A percentile compares a stretch with the other conserved stretches of the same genome.
phyloP scores from a whole-genome alignment of 1,140 invertebrate species.

The Rhopalosiphum padi region DNA sequence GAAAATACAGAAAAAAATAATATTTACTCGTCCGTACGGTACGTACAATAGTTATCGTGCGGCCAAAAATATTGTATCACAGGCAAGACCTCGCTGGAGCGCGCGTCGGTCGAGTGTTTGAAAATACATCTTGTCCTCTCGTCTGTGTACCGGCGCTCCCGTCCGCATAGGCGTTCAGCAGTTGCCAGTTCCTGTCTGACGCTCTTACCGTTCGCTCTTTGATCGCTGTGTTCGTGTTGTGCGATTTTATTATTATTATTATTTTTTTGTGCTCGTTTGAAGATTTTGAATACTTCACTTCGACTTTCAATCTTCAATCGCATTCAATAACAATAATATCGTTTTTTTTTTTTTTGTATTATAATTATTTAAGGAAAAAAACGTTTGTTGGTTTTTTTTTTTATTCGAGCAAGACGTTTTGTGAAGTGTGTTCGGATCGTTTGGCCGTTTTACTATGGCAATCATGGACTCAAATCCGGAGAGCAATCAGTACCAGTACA shows the following conservation, averaged over 20 bases:
- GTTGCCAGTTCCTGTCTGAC: background rate
- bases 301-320: too few relatives aligned
- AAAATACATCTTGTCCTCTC: background rate
- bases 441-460: constrained; percentile 38
- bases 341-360: background rate
- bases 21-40: background rate
- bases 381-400: background rate
- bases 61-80: background rate
- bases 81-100: background rate
- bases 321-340: background rate
- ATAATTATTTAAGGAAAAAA: background rate
- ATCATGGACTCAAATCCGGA: constrained; percentile 51
- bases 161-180: background rate
- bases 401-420: background rate
- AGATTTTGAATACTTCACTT: background rate
- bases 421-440: background rate
- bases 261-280: background rate
- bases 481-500: constrained; percentile 44
- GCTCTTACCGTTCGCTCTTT: background rate
- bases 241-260: background rate
- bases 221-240: background rate
- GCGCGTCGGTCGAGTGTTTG: constrained; percentile 30
- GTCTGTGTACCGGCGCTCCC: background rate
- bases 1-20: background rate
- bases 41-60: constrained; percentile 18